Evolutionary conservation across 2,888 invertebrate genomes (phyloP).

Genomic region (Lypha dubia): DNA sequence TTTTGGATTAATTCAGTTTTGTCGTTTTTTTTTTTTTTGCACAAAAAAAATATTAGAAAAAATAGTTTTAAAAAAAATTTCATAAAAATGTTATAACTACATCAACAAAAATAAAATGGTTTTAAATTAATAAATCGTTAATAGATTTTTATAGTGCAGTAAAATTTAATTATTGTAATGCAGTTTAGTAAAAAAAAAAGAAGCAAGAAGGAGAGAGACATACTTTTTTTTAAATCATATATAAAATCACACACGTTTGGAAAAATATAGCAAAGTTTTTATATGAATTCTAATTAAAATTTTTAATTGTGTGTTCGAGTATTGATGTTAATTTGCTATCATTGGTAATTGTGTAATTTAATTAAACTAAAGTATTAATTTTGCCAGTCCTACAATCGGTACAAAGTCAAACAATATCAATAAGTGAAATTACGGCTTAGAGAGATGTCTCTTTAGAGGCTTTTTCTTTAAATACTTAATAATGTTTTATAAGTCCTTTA

Average conservation of each 20-base stretch:
- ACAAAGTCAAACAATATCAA: background rate
- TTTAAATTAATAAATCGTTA: conserved; percentile 54
- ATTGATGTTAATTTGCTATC: background rate
- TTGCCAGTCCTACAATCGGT: background rate
- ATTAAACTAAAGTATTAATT: background rate
- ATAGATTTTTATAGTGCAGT: conserved; percentile 54
- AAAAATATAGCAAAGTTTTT: background rate
- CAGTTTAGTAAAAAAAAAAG: background rate
- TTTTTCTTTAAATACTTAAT: too few relatives aligned
- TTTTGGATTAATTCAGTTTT: background rate
- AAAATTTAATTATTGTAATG: conserved; percentile 54
- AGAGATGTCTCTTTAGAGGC: too few relatives aligned
- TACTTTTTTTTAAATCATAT: background rate
- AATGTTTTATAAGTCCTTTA: too few relatives aligned
- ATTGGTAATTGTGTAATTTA: conserved; percentile 12
- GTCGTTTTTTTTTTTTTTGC: background rate
- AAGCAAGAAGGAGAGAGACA: background rate
- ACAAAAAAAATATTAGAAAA: background rate
- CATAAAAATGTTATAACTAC: conserved; percentile 6
- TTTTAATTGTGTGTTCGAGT: background rate
- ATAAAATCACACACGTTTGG: background rate
- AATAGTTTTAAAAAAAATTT: background rate
- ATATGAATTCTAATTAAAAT: conserved; percentile 3
- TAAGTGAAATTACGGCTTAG: too few relatives aligned
- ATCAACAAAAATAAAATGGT: conserved; percentile 13